These are phyloP conservation scores for Eledona agricola DNA, from an alignment of 2,888 invertebrate species.

Conservation along the genomic window DNA sequence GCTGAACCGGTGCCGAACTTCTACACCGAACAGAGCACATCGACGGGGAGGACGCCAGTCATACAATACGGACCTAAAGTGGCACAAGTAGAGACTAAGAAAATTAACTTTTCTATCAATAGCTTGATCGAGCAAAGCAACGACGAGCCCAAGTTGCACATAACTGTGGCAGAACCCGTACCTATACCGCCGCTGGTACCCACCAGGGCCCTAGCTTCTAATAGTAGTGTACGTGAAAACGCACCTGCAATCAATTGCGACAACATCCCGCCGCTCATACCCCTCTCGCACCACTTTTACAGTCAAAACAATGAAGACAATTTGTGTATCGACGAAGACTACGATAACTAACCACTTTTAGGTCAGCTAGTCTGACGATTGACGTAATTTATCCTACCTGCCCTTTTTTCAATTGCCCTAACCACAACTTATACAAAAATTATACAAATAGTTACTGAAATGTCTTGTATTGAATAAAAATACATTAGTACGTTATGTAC, in stretches of 20 bases:
- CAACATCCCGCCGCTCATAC: slow-evolving; percentile 55
- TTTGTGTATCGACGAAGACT: slow-evolving; percentile 63
- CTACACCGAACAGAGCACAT: slow-evolving; percentile 51
- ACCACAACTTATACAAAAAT: slow-evolving; percentile 5
- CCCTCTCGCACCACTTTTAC: slow-evolving; percentile 53
- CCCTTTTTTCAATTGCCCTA: slow-evolving; percentile 5
- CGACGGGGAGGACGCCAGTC: slow-evolving; percentile 56
- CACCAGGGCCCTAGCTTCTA: slow-evolving; percentile 37
- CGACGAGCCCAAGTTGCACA: slow-evolving; percentile 47
- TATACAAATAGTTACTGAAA: slow-evolving; percentile 24
- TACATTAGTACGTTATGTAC: slow-evolving; percentile 39
- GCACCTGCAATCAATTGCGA: slow-evolving; percentile 38
- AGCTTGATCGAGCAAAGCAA: slow-evolving; percentile 47
- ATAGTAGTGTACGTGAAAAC: slow-evolving; percentile 34
- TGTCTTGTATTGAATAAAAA: slow-evolving; percentile 37
- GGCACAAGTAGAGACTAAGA: slow-evolving; percentile 48
- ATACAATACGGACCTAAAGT: slow-evolving; percentile 59
- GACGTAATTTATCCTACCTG: slow-evolving; percentile 28
- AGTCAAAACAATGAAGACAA: slow-evolving; percentile 55
- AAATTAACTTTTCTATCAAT: slow-evolving; percentile 52
- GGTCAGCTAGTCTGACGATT: slow-evolving; percentile 3
- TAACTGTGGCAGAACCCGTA: slow-evolving; percentile 47
- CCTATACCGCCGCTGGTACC: slow-evolving; percentile 49
- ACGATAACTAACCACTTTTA: slow-evolving; percentile 56
- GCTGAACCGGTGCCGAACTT: slow-evolving; percentile 47